These are phyloP conservation scores for Pachyrhynchus sulphureomaculatus DNA, from an alignment of 1,140 invertebrate genomes.

Conservation along the genomic window DNA sequence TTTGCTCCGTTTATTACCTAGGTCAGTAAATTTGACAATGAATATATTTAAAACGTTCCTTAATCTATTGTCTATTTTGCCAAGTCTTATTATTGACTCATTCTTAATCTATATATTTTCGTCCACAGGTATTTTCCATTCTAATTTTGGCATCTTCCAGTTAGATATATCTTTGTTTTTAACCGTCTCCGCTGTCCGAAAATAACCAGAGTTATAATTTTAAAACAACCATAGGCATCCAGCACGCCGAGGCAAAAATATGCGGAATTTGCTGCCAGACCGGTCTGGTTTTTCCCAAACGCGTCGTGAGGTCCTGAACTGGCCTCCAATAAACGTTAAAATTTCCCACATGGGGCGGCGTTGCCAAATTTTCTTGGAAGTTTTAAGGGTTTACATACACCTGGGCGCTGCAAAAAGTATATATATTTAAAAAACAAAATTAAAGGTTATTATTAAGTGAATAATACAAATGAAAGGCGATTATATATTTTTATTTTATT, in stretches of 20 bases:
- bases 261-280: constrained; percentile 38
- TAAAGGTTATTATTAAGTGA: too few relatives aligned
- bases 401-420: too few relatives aligned
- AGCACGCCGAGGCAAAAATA: constrained; percentile 27
- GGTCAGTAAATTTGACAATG: too few relatives aligned
- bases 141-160: not conserved
- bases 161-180: not conserved
- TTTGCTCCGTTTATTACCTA: too few relatives aligned
- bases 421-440: too few relatives aligned
- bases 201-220: not conserved
- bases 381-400: too few relatives aligned
- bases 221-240: not conserved
- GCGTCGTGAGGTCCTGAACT: constrained; percentile 25
- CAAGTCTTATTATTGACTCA: too few relatives aligned
- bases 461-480: too few relatives aligned
- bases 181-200: not conserved
- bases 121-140: not conserved
- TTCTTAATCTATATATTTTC: too few relatives aligned
- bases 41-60: too few relatives aligned
- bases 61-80: too few relatives aligned
- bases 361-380: not conserved
- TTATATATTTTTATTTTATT: too few relatives aligned
- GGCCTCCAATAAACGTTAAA: not conserved
- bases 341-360: not conserved
- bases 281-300: constrained; percentile 40